Percentiles rank a stretch among this genome's conserved stretches.
phyloP scores from a whole-genome alignment of 2,888 invertebrate genomes.

The Tyria jacobaeae region DNA sequence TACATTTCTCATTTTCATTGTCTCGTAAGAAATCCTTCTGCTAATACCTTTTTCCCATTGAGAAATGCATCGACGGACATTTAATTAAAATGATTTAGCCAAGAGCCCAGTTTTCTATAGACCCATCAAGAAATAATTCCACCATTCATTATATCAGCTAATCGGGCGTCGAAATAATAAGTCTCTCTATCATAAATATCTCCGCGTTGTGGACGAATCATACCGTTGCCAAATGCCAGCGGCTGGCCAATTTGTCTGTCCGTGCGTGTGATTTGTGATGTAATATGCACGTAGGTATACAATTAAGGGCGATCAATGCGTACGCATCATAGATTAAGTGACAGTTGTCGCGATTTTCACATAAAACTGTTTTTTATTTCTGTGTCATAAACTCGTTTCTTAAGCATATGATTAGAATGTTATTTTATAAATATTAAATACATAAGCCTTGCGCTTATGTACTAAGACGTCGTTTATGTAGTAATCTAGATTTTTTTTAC shows the following conservation, averaged over 20 bases:
- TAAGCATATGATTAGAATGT: too few species aligned
- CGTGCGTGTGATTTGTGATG: conserved; percentile 59
- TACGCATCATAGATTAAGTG: conserved; percentile 31
- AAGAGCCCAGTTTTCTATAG: background rate
- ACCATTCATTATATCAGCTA: conserved; percentile 31
- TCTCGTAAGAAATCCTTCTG: too few species aligned
- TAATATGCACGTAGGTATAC: conserved; percentile 61
- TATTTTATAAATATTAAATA: too few species aligned
- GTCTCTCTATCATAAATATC: conserved; percentile 55
- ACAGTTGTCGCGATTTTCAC: conserved; percentile 8
- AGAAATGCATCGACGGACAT: background rate
- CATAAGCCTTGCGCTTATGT: background rate
- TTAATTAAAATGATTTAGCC: background rate
- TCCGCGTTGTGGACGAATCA: conserved; percentile 43
- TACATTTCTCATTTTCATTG: too few species aligned
- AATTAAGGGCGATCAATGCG: conserved; percentile 58
- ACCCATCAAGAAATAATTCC: conserved; percentile 21
- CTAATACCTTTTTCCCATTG: background rate
- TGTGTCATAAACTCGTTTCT: too few species aligned
- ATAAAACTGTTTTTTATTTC: too few species aligned
- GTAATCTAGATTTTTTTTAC: too few species aligned
- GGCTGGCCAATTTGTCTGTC: conserved; percentile 63
- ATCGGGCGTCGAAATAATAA: conserved; percentile 35
- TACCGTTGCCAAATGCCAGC: conserved; percentile 58
- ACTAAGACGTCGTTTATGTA: background rate